Evolutionary conservation across 2,888 invertebrate genomes (phyloP), one percentile per base, ranked within the genome.

Genomic region (Latrodectus elegans): DNA sequence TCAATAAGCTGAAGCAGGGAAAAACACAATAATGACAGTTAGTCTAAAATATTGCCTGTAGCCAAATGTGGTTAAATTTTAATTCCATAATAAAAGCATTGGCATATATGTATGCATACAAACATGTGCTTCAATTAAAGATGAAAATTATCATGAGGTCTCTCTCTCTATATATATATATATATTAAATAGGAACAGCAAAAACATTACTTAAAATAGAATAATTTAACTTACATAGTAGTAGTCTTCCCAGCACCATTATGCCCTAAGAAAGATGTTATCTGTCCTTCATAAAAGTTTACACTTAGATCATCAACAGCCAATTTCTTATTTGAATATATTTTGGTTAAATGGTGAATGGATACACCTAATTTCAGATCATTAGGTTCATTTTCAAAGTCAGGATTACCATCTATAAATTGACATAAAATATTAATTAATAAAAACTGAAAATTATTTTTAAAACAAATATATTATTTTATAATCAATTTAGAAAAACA

Each of bases 181-280:
- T 22, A 22, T 22, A 22, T 22, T 22, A 22, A 22, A 22, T 22
- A 22, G 22, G 1, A 22, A 1, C 22, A 22, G 22, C 22, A 67
- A 67, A 67, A n/a, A n/a, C 3, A 17, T 8, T 55, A 11, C 4
- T 10, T 4, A 49, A 51, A 49, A 15, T 51, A 51, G 49, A 76
- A 64, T 15, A 52, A n/a, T 72, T 71, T 26, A 17, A 90, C 91
- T 90, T 90, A 96, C 96, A 97, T 97, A 0, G 97, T 95, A 0
- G 97, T 97, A 22, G 97, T 97, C 92, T 97, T 97, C 12, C 97
- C 97, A 0, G 97, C 97, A 0, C 97, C 97, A 90, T 97, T 97
- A 90, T 97, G 95, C 0, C 97, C 97, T 38, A 97, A 93, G 89
- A 98, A 94, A 15, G 96, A 95, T 0, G 97, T 97, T 73, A 97